phyloP scores from a whole-genome alignment of 2,113 vertebrate species.

The Gracilinanus agilis region DNA sequence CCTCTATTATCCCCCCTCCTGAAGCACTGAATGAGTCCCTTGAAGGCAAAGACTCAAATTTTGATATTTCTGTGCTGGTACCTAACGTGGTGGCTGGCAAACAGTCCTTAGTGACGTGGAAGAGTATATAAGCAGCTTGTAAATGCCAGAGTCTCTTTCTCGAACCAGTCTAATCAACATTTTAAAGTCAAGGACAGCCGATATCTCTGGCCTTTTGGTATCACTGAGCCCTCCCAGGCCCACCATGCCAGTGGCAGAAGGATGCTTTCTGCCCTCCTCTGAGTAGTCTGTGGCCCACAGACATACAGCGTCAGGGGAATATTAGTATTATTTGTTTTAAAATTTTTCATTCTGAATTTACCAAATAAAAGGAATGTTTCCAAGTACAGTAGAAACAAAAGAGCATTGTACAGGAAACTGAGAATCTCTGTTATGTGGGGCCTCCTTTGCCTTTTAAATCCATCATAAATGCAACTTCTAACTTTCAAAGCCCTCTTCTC shows the following conservation, averaged over 20 bases:
- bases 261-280: background rate
- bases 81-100: background rate
- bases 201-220: background rate
- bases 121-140: background rate
- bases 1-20: background rate
- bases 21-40: too few species aligned
- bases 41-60: background rate
- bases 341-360: background rate
- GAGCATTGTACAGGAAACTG: background rate
- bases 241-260: background rate
- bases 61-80: background rate
- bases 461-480: background rate
- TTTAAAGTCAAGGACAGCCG: background rate
- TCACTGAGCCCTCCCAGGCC: too few species aligned
- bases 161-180: background rate
- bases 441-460: background rate
- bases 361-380: background rate
- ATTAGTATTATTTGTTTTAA: background rate
- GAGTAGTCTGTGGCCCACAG: too few species aligned
- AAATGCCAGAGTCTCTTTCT: background rate
- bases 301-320: background rate
- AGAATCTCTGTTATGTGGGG: background rate
- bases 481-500: background rate
- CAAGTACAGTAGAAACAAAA: background rate
- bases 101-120: background rate